phyloP scores from a whole-genome alignment of 1,140 invertebrate genomes.

The Latrodectus geometricus region DNA sequence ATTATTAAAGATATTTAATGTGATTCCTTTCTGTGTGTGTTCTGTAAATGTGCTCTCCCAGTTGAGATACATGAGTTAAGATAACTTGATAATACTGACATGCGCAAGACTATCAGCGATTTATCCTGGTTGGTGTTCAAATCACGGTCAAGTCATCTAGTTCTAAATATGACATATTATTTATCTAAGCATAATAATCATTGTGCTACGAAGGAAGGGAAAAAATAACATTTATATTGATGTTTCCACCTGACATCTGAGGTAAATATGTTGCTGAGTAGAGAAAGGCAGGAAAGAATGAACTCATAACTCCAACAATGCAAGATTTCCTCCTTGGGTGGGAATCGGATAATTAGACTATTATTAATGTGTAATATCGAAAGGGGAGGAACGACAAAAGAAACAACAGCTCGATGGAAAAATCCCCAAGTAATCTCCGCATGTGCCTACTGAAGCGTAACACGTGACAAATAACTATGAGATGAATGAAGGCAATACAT shows the following conservation, averaged over 20 bases:
- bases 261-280: slow-evolving; percentile 33
- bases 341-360: slow-evolving; percentile 46
- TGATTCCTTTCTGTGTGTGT: too few species aligned
- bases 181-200: too few species aligned
- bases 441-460: slow-evolving; percentile 18
- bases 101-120: too few species aligned
- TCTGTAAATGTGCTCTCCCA: too few species aligned
- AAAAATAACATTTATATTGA: slow-evolving; percentile 36
- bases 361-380: slow-evolving; percentile 53
- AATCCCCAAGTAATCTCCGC: slow-evolving; percentile 48
- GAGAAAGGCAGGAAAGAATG: slow-evolving; percentile 30
- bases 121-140: too few species aligned
- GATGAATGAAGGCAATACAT: slow-evolving; percentile 51
- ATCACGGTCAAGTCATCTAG: too few species aligned
- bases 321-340: slow-evolving; percentile 1
- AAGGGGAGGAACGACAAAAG: slow-evolving; percentile 12
- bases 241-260: slow-evolving; percentile 15
- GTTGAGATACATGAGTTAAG: too few species aligned
- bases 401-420: not conserved
- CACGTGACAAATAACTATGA: slow-evolving; percentile 43
- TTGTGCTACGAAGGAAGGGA: not conserved
- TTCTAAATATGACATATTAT: too few species aligned
- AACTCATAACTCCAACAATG: slow-evolving; percentile 22
- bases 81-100: too few species aligned
- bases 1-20: too few species aligned